Evolutionary conservation across 2,797 vertebrate genomes (phyloP).

Genomic region (Iguana delicatissima): DNA sequence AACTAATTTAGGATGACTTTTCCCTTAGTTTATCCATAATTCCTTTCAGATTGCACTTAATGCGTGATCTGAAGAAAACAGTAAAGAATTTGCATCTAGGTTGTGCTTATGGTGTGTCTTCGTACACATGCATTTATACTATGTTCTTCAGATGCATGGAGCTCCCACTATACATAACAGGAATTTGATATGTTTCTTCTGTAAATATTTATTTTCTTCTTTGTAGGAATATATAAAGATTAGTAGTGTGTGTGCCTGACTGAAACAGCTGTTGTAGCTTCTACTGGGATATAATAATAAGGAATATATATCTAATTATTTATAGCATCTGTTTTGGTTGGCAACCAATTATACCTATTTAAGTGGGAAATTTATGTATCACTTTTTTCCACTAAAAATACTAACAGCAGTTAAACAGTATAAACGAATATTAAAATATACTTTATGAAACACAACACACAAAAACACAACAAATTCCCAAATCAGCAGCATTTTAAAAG

Average conservation of each 20-base stretch:
- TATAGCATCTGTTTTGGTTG: neutral
- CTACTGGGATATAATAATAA: neutral
- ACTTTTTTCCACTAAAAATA: no score
- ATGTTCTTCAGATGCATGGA: neutral
- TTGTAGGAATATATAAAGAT: neutral
- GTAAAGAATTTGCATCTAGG: neutral
- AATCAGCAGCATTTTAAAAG: neutral
- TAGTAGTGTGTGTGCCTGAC: neutral
- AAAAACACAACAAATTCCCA: neutral
- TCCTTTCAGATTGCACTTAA: neutral
- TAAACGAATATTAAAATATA: neutral
- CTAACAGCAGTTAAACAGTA: neutral
- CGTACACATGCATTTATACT: neutral
- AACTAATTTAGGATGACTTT: neutral
- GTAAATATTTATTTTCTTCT: neutral
- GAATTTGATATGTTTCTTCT: neutral
- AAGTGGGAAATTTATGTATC: no score
- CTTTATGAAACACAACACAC: neutral
- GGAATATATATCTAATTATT: neutral
- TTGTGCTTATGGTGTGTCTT: neutral
- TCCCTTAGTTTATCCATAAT: neutral
- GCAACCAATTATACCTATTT: neutral
- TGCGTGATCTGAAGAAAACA: neutral
- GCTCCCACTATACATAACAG: neutral
- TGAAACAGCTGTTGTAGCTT: neutral